phyloP scores from a whole-genome alignment of 2,888 invertebrate genomes.

The Chesias legatella region DNA sequence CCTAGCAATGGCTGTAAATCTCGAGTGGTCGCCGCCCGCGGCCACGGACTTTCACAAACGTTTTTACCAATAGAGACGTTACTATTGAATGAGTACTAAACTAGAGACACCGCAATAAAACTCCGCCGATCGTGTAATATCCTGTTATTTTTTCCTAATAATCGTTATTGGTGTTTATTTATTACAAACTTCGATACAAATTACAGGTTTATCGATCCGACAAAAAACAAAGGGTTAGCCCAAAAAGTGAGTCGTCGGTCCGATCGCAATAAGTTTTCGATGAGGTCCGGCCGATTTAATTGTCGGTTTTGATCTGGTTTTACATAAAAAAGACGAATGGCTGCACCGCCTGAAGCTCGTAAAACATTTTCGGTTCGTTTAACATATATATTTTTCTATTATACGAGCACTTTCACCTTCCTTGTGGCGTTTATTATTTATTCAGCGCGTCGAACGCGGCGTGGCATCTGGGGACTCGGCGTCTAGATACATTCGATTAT shows the following conservation, averaged over 20 bases:
- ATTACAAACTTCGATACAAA: slow-evolving; percentile 75
- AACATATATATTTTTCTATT: slow-evolving; percentile 66
- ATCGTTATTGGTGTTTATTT: slow-evolving; percentile 81
- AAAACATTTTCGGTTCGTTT: slow-evolving; percentile 66
- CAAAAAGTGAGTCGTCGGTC: slow-evolving; percentile 78
- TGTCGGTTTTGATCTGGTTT: slow-evolving; percentile 79
- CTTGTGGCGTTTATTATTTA: slow-evolving; percentile 56
- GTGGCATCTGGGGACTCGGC: slow-evolving; percentile 47
- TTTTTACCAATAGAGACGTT: slow-evolving; percentile 75
- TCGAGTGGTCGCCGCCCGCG: slow-evolving; percentile 59
- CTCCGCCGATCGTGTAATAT: slow-evolving; percentile 66
- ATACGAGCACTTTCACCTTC: slow-evolving; percentile 71
- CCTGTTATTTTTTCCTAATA: slow-evolving; percentile 79
- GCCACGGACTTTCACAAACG: slow-evolving; percentile 70
- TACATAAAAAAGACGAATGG: slow-evolving; percentile 80
- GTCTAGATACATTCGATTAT: slow-evolving; percentile 63
- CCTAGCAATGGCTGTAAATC: slow-evolving; percentile 66
- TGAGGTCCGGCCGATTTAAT: slow-evolving; percentile 79
- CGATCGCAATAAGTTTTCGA: slow-evolving; percentile 80
- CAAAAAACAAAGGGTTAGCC: slow-evolving; percentile 78
- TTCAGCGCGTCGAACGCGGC: slow-evolving; percentile 48
- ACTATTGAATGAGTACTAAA: slow-evolving; percentile 52
- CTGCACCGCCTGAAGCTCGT: slow-evolving; percentile 66
- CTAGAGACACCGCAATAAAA: slow-evolving; percentile 67
- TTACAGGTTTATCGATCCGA: slow-evolving; percentile 75